Evolutionary conservation across 2,888 invertebrate genomes (phyloP).

Genomic region (Saturnia japonica): DNA sequence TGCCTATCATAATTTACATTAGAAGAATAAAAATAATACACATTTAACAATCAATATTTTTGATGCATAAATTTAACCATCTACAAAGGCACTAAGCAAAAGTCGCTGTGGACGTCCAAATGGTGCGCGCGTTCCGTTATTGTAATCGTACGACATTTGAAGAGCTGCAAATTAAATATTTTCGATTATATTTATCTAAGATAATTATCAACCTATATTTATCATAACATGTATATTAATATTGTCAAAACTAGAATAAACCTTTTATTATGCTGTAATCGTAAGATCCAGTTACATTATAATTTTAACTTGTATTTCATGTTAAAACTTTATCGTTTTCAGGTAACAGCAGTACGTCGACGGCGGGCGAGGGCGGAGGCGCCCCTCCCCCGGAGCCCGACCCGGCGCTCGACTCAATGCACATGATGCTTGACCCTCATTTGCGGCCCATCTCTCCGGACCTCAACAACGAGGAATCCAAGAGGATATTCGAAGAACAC

Average conservation of each 20-base stretch:
- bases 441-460: conserved; percentile 93
- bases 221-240: neutral
- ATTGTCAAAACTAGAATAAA: neutral
- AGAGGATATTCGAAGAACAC: conserved; percentile 93
- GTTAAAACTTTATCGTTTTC: conserved; percentile 23
- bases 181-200: too few species aligned
- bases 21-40: too few species aligned
- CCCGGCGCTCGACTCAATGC: conserved; percentile 85
- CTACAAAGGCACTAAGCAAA: too few species aligned
- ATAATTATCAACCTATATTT: too few species aligned
- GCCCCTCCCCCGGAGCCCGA: conserved; percentile 74
- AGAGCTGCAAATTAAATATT: too few species aligned
- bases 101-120: too few species aligned
- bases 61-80: too few species aligned
- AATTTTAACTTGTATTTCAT: neutral
- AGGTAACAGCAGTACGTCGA: conserved; percentile 77
- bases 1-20: too few species aligned
- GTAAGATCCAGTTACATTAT: neutral
- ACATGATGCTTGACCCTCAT: conserved; percentile 90
- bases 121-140: too few species aligned
- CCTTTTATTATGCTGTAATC: neutral
- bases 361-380: conserved; percentile 56
- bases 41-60: too few species aligned
- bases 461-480: conserved; percentile 87
- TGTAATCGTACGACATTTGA: too few species aligned